These are phyloP conservation scores for Argyresthia goedartella DNA, from an alignment of 2,888 invertebrate species.

Conservation along the genomic window DNA sequence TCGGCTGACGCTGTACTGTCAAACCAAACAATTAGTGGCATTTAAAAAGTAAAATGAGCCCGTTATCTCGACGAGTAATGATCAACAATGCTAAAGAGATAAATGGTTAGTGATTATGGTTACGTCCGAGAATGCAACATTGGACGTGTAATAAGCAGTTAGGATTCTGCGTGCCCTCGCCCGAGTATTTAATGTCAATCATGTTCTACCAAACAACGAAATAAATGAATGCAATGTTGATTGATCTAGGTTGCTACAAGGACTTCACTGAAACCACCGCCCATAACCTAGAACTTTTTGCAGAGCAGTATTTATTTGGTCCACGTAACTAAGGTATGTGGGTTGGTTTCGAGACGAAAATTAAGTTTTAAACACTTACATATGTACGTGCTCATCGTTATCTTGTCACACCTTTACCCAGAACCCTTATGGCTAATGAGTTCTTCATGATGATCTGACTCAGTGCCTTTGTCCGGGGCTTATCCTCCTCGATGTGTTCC, in stretches of 20 bases:
- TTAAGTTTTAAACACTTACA: no score
- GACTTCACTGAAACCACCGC: not conserved
- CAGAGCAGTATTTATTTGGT: no score
- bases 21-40: not conserved
- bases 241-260: not conserved
- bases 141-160: not conserved
- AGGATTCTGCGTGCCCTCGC: not conserved
- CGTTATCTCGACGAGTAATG: not conserved
- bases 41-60: not conserved
- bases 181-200: constrained; percentile 1
- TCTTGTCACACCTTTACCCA: no score
- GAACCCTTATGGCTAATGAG: no score
- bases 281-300: not conserved
- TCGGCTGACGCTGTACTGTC: not conserved
- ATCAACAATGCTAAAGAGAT: not conserved
- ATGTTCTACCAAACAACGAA: not conserved
- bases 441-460: no score
- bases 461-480: no score
- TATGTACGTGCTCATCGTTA: no score
- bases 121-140: no score
- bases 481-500: constrained; percentile 15
- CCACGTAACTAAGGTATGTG: no score
- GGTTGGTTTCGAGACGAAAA: no score
- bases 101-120: no score
- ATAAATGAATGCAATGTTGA: not conserved